Evolutionary conservation across 2,113 vertebrate genomes (phyloP).

Genomic region (Rostratula benghalensis): DNA sequence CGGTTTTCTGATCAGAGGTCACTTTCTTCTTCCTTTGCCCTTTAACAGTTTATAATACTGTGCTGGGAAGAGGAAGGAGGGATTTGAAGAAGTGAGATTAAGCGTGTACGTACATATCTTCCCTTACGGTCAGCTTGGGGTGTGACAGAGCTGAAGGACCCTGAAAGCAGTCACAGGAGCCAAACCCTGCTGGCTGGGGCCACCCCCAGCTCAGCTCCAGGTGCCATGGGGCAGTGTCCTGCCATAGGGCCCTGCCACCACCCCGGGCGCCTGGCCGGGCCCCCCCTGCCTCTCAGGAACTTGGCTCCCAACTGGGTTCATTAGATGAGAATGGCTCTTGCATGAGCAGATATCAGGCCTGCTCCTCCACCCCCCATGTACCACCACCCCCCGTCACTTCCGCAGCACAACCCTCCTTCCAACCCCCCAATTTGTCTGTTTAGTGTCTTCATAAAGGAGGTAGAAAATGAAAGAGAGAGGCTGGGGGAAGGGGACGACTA

Average conservation of each 20-base stretch:
- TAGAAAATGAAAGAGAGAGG: conserved; percentile 35
- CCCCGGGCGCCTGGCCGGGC: background rate
- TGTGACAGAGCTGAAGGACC: background rate
- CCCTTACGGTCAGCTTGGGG: background rate
- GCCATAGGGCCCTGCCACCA: background rate
- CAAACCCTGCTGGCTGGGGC: too few relatives aligned
- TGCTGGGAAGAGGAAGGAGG: background rate
- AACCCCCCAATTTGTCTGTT: conserved; percentile 73
- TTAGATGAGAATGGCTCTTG: conserved; percentile 53
- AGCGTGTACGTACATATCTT: rapidly evolving
- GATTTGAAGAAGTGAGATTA: background rate
- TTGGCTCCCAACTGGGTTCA: conserved; percentile 37
- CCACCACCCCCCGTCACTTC: conserved; percentile 50
- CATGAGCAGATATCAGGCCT: conserved; percentile 44
- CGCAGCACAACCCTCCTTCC: conserved; percentile 64
- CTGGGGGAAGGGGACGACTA: conserved; percentile 56
- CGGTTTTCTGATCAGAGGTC: background rate
- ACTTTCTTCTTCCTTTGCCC: background rate
- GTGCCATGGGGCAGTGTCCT: background rate
- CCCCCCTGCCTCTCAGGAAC: background rate
- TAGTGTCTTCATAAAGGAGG: conserved; percentile 75
- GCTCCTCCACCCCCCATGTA: background rate
- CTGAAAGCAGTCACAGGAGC: rapidly evolving
- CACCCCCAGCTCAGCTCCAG: background rate
- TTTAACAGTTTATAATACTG: background rate